Evolutionary conservation across 1,140 invertebrate genomes (phyloP).

Genomic region (Daktulosphaira vitifoliae): DNA sequence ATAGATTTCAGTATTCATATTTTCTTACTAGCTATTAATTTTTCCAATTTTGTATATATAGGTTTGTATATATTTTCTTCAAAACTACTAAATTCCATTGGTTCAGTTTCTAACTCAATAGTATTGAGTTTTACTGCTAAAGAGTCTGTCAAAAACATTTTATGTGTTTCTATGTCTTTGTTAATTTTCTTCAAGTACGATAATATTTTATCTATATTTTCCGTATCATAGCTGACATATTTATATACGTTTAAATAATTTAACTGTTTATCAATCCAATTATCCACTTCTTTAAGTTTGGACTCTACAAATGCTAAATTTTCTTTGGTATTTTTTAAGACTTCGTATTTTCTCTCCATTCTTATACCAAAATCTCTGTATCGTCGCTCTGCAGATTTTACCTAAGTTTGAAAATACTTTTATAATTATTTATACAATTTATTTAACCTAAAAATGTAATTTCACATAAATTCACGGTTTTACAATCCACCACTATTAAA

Average conservation of each 20-base stretch:
- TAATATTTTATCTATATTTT: slow-evolving; percentile 62
- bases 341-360: slow-evolving; percentile 69
- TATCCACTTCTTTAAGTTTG: slow-evolving; percentile 63
- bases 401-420: too few relatives aligned
- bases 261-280: slow-evolving; percentile 68
- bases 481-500: too few relatives aligned
- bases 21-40: slow-evolving; percentile 12
- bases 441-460: not conserved
- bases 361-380: slow-evolving; percentile 75
- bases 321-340: slow-evolving; percentile 59
- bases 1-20: too few relatives aligned
- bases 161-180: slow-evolving; percentile 59
- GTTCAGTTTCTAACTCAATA: slow-evolving; percentile 25
- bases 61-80: slow-evolving; percentile 13
- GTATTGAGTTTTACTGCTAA: slow-evolving; percentile 14
- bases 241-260: slow-evolving; percentile 4
- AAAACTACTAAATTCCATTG: slow-evolving; percentile 6
- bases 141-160: slow-evolving; percentile 13
- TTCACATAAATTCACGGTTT: too few relatives aligned
- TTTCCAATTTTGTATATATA: not conserved
- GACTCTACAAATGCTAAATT: slow-evolving; percentile 58
- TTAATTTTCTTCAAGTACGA: slow-evolving; percentile 61
- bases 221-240: slow-evolving; percentile 36
- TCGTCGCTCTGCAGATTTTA: slow-evolving; percentile 70
- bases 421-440: too few relatives aligned